These are phyloP conservation scores for Scrobipalpa atriplicella DNA, from an alignment of 2,888 invertebrate genomes.

Conservation along the genomic window DNA sequence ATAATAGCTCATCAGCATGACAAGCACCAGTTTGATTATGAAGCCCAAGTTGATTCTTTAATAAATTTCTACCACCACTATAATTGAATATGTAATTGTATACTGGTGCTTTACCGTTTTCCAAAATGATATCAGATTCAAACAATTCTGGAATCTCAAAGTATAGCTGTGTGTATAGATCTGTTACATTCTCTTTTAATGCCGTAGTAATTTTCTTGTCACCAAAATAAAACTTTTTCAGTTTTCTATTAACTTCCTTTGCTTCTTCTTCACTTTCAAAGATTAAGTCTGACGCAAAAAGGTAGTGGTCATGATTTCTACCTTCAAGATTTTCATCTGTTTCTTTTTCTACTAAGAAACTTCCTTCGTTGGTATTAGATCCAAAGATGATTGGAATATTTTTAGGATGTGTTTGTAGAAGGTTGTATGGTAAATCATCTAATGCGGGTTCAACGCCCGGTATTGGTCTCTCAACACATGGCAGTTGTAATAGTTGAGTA, in stretches of 20 bases:
- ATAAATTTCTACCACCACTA: constrained; percentile 61
- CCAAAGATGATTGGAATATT: constrained; percentile 60
- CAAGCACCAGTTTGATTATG: constrained; percentile 56
- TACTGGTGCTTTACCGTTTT: constrained; percentile 47
- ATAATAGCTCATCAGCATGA: constrained; percentile 72
- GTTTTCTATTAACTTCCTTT: constrained; percentile 45
- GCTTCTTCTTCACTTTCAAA: constrained; percentile 61
- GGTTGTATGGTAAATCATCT: constrained; percentile 65
- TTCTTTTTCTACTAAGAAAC: constrained; percentile 50
- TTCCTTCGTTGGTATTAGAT: constrained; percentile 65
- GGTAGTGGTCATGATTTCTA: constrained; percentile 53
- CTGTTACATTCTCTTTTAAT: constrained; percentile 57
- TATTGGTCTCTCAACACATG: constrained; percentile 66
- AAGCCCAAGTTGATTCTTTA: constrained; percentile 55
- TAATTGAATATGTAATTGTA: constrained; percentile 71
- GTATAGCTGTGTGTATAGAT: constrained; percentile 68
- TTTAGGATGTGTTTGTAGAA: constrained; percentile 52
- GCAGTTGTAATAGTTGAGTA: constrained; percentile 63
- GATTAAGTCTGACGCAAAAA: constrained; percentile 68
- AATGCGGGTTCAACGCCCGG: constrained; percentile 60
- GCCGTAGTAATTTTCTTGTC: constrained; percentile 67
- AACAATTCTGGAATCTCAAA: constrained; percentile 67
- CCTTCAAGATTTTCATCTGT: constrained; percentile 49
- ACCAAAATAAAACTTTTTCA: constrained; percentile 71
- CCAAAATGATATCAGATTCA: constrained; percentile 54